Evolutionary conservation across 2,797 vertebrate genomes (phyloP).

Genomic region (Helarctos malayanus): DNA sequence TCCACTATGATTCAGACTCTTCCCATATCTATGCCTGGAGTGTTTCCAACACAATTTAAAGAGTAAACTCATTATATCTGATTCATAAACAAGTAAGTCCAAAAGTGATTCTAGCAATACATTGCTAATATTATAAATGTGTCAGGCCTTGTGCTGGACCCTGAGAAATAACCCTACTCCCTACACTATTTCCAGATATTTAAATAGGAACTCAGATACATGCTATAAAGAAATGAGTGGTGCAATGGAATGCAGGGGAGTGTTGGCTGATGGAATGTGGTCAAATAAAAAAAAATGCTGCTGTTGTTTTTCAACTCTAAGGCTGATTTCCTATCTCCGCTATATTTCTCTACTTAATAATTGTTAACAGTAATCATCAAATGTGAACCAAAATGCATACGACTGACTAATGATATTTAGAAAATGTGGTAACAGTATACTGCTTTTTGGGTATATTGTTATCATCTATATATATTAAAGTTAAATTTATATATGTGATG

Average conservation of each 20-base stretch:
- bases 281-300: neutral
- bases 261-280: neutral
- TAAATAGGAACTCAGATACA: conserved; percentile 68
- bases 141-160: neutral
- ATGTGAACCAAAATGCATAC: neutral
- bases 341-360: neutral
- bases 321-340: neutral
- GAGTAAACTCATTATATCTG: conserved; percentile 8
- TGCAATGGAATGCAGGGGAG: neutral
- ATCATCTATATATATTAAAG: neutral
- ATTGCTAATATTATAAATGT: conserved; percentile 63
- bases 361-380: neutral
- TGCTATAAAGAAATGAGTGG: conserved; percentile 54
- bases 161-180: neutral
- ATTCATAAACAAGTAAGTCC: conserved; percentile 6
- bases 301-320: neutral
- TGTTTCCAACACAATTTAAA: conserved; percentile 36
- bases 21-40: neutral
- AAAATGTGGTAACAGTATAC: neutral
- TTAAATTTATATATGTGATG: neutral
- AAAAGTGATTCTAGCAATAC: conserved; percentile 14
- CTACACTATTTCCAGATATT: conserved; percentile 14
- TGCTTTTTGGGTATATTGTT: neutral
- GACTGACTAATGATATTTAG: neutral
- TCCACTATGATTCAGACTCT: neutral